Base-by-base conservation (phyloP, 2,888 invertebrate species). In the Ernsta delagoae region DNA sequence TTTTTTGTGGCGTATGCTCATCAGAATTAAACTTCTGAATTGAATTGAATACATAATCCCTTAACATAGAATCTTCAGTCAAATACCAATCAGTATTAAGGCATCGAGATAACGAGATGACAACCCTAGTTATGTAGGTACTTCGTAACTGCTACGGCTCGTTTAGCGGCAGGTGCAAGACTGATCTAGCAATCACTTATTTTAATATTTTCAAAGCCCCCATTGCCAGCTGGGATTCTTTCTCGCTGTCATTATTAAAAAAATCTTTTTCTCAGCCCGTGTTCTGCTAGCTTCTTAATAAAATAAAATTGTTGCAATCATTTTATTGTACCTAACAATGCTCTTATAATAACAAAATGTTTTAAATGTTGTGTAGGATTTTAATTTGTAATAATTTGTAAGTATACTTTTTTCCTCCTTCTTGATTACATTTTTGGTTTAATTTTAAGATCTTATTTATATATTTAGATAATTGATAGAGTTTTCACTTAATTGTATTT, bases 121-220 rank as follows among this genome's bases (percentile, higher is more conserved):
- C 39, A 41, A 48, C 60, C 61, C 54, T 54, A 41, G 31, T 16
- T 12, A 8, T 77, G 71, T 77, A 50, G 50, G 50, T 50, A 3
- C 8, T 50, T 77, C 72, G 39, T 39, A 39, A 6, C 24, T 24
- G 24, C 24, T 61, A 71, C 73, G 76, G 71, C 71, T 77, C 75
- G 78, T 79, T 67, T 82, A 79, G 83, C 79, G 84, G 83, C 91
- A 92, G 91, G 90, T 91, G 91, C 84, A 81, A 79, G 76, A 81
- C 80, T 86, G 86, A 91, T 90, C 85, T 83, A 86, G 84, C 88
- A 89, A 90, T 92, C 87, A 90, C 89, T 88, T 88, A 88, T 87
- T 89, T 88, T 88, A 87, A 89, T 88, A 89, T 88, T 87, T 89
- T 89, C 87, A 89, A 88, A 87, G 82, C 84, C 81, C 74, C 79